Evolutionary conservation across 2,113 vertebrate genomes (phyloP).

Genomic region (Nibea albiflora): DNA sequence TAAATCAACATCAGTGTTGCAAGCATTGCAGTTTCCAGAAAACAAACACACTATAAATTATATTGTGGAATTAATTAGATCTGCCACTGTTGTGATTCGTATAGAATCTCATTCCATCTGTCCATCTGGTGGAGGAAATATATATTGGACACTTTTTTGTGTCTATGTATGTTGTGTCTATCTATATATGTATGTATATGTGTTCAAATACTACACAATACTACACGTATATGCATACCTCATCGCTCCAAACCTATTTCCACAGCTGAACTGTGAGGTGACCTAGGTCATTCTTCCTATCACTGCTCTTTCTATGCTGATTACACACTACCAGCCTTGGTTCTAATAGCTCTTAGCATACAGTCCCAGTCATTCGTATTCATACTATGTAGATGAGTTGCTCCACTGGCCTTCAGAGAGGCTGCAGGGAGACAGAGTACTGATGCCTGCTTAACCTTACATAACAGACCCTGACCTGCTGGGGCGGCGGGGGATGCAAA

Average conservation of each 20-base stretch:
- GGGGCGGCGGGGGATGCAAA: neutral
- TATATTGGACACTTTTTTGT: neutral
- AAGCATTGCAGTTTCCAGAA: conserved; percentile 23
- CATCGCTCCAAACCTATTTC: conserved; percentile 21
- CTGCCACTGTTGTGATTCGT: conserved; percentile 12
- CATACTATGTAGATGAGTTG: conserved; percentile 63
- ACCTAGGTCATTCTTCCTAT: conserved; percentile 50
- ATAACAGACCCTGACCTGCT: conserved; percentile 54
- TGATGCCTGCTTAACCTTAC: conserved; percentile 60
- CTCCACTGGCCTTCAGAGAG: conserved; percentile 44
- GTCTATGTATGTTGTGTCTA: no score
- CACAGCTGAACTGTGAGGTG: conserved; percentile 15
- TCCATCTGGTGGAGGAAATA: neutral
- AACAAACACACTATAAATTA: conserved; percentile 22
- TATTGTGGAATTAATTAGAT: conserved; percentile 26
- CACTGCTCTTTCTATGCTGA: conserved; percentile 48
- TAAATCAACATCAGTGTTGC: conserved; percentile 32
- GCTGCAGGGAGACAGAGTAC: conserved; percentile 41
- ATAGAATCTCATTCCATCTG: conserved; percentile 31
- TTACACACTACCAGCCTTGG: conserved; percentile 44
- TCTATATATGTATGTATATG: no score
- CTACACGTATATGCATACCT: conserved; percentile 12
- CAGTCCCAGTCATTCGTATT: conserved; percentile 54
- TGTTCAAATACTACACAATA: conserved; percentile 1
- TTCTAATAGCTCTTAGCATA: conserved; percentile 47